Conservation (phyloP, 2,113 vertebrate genomes). For the Chlorocebus sabaeus region DNA sequence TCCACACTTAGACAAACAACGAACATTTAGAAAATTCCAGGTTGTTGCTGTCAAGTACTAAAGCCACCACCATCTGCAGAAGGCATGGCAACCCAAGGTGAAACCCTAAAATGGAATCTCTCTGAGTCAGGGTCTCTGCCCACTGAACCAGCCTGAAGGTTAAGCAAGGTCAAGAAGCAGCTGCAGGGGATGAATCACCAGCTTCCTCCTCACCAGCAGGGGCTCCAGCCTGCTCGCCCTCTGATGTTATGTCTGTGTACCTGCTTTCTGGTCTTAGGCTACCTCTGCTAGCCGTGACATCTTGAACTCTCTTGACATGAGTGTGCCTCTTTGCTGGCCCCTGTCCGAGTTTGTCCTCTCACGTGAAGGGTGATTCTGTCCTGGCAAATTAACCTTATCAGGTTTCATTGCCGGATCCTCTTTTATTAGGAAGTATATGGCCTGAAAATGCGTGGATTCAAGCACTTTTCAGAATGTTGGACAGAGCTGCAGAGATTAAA, state of each 20-base stretch:
- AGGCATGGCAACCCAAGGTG: not conserved
- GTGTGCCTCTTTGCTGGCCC: not conserved
- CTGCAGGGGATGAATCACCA: not conserved
- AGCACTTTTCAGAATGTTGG: not conserved
- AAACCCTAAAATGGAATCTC: not conserved
- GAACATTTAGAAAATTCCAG: constrained; percentile 62
- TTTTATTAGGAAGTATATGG: not conserved
- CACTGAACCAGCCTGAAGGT: constrained; percentile 25
- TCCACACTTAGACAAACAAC: constrained; percentile 49
- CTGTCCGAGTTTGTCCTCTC: not conserved
- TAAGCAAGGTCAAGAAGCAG: constrained; percentile 39
- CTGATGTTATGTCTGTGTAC: not conserved
- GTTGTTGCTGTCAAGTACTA: not conserved
- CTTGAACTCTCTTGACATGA: not conserved
- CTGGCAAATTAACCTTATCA: not conserved
- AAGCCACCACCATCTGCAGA: not conserved
- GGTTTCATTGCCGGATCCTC: not conserved
- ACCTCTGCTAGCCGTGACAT: no score
- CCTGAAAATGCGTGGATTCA: no score
- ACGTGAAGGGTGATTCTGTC: not conserved
- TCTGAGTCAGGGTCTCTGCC: constrained; percentile 66
- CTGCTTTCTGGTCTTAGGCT: not conserved
- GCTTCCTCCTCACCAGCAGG: not conserved
- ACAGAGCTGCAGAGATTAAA: not conserved
- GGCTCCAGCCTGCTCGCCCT: not conserved